phyloP scores from a whole-genome alignment of 64 coral and sea anemone genomes.

The Stichodactyla helianthus region DNA sequence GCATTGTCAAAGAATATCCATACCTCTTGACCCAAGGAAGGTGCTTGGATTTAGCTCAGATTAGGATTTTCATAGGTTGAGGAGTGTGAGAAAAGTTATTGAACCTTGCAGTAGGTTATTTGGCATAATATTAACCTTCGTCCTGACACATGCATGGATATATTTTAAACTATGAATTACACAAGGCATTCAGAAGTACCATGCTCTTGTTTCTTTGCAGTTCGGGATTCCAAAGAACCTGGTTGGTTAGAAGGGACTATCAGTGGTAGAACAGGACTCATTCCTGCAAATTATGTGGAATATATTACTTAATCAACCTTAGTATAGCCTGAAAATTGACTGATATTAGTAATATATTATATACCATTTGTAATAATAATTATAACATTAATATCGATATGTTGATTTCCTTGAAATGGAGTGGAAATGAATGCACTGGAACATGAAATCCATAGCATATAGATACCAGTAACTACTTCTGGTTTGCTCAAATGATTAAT shows the following conservation, averaged over 20 bases:
- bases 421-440: neutral
- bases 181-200: neutral
- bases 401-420: slow-evolving; percentile 2
- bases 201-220: slow-evolving; percentile 41
- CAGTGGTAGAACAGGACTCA: slow-evolving; percentile 86
- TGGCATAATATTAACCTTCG: too few relatives aligned
- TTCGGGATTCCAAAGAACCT: slow-evolving; percentile 96
- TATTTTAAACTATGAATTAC: too few relatives aligned
- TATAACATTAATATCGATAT: neutral
- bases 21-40: too few relatives aligned
- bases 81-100: too few relatives aligned
- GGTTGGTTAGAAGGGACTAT: slow-evolving; percentile 95
- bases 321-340: neutral
- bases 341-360: slow-evolving; percentile 22
- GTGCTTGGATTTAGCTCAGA: too few relatives aligned
- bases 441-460: neutral
- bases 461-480: neutral
- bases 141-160: too few relatives aligned
- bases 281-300: slow-evolving; percentile 95
- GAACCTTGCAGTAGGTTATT: too few relatives aligned
- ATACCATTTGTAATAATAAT: slow-evolving; percentile 30
- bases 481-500: neutral
- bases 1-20: too few relatives aligned
- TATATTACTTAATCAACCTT: slow-evolving; percentile 46
- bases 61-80: too few relatives aligned